Percentiles rank a stretch among this genome's conserved stretches.
Conservation (phyloP, 1,140 invertebrate species). For the Drosophila biarmipes region DNA sequence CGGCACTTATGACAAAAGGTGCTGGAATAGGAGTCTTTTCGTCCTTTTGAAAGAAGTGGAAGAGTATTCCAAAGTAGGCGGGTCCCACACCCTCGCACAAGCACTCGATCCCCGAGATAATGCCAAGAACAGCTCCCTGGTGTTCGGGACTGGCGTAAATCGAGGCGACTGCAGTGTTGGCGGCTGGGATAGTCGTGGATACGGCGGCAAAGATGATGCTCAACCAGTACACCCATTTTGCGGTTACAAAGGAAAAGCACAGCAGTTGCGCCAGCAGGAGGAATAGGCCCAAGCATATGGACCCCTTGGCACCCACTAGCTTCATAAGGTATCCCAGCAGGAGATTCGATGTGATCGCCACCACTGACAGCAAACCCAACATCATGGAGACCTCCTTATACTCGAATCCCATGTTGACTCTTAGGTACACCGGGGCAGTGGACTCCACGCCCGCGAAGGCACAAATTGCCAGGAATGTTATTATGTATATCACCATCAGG, state of each 20-base stretch:
- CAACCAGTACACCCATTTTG: constrained; percentile 97
- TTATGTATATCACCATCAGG: constrained; percentile 97
- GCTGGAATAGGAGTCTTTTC: constrained; percentile 92
- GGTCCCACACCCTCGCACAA: constrained; percentile 97
- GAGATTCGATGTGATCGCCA: constrained; percentile 97
- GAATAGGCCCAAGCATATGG: constrained; percentile 97
- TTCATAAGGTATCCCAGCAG: constrained; percentile 94
- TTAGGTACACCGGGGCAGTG: constrained; percentile 99
- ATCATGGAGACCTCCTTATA: constrained; percentile 97
- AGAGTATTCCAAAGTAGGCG: constrained; percentile 98
- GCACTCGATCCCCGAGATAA: constrained; percentile 98
- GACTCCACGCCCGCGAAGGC: constrained; percentile 99
- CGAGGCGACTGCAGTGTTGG: constrained; percentile 99
- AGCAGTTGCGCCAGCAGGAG: constrained; percentile 98
- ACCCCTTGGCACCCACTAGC: constrained; percentile 95
- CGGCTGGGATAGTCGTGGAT: constrained; percentile 97
- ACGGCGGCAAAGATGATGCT: constrained; percentile 97
- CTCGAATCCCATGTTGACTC: constrained; percentile 98
- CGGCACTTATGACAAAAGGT: constrained; percentile 98
- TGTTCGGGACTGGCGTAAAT: constrained; percentile 97
- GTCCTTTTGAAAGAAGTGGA: constrained; percentile 99
- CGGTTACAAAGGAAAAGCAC: constrained; percentile 94
- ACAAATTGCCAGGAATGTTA: constrained; percentile 98
- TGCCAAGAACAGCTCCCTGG: constrained; percentile 98
- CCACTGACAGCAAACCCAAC: constrained; percentile 97